Evolutionary conservation across 2,888 invertebrate genomes (phyloP), one percentile per base, ranked within the genome.

Genomic region (Parapristionchus giblindavisi): DNA sequence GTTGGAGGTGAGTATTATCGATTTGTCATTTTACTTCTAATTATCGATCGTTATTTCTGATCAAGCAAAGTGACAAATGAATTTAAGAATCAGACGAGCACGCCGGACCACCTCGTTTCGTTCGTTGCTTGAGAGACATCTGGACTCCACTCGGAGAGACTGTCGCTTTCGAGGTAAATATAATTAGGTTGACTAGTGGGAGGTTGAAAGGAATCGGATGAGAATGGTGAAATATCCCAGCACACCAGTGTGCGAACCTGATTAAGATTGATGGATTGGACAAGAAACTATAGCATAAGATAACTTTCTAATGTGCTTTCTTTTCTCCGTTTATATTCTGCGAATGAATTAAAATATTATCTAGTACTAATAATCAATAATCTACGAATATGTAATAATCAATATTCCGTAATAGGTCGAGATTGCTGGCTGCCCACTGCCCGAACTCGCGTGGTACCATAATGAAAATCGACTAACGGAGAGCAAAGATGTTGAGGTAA

Each of bases 381-480:
- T 51, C 51, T 14, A 51, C 21, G 21, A 51, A 24, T 56, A 14
- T 11, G 56, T 24, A n/a, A 56, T 51, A 14, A 24, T 17, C 56
- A 17, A 27, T n/a, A 56, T 56, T 24, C 56, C 24, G 56, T 6
- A 32, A 0, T 40, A 71, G 71, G 83, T 85, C 3, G 84, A 87
- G 66, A 80, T 86, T 27, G 80, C 80, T 38, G 87, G 87, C 24
- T 79, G 72, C 58, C 87, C 87, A 27, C 75, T 79, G 48, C 86
- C 86, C n/a, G 84, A 85, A 61, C 75, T 87, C 63, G 79, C 77
- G 24, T 87, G 85, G 85, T 83, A 79, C 65, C 82, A 84, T 76
- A 83, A 86, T 61, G 85, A 85, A 24, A 68, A 79, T 61, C 78
- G 80, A 73, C 74, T 85, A 36, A 66, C 77, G 21, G 84, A 84